Evolutionary conservation across 2,797 vertebrate species (phyloP).

Genomic region (Sylvilagus floridanus): DNA sequence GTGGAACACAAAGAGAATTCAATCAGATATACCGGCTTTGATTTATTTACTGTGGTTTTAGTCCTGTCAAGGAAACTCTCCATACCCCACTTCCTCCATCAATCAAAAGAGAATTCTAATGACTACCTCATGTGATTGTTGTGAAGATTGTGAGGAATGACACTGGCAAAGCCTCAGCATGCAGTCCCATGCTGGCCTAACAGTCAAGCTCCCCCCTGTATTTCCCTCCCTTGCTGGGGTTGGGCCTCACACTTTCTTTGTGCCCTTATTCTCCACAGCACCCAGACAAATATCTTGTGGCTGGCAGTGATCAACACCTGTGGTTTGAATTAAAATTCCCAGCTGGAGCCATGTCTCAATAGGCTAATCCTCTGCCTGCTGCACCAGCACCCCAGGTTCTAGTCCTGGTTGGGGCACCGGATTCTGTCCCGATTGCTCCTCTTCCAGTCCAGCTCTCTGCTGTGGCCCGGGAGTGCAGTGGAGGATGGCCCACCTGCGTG

Average conservation of each 20-base stretch:
- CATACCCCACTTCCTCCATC: background rate
- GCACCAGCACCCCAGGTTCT: too few species aligned
- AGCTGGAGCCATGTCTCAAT: too few species aligned
- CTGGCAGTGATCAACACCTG: background rate
- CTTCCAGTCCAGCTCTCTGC: too few species aligned
- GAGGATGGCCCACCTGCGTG: too few species aligned
- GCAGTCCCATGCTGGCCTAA: accelerated
- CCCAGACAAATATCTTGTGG: background rate
- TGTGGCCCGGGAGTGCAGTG: too few species aligned
- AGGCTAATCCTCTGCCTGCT: too few species aligned
- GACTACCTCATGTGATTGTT: background rate
- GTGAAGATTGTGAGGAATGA: background rate
- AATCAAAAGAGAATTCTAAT: background rate
- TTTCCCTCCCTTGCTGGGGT: background rate
- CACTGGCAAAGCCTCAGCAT: background rate
- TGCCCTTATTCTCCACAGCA: background rate
- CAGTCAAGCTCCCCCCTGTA: background rate
- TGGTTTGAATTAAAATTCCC: background rate
- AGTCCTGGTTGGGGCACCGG: too few species aligned
- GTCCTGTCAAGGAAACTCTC: background rate
- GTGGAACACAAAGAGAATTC: background rate
- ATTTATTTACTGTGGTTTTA: background rate
- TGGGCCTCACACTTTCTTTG: background rate
- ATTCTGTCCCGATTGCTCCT: too few species aligned
- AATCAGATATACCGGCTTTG: background rate